A percentile compares a stretch with the other conserved stretches of the same genome.
Conservation (phyloP, 2,113 vertebrate species). For the Channa maculata region DNA sequence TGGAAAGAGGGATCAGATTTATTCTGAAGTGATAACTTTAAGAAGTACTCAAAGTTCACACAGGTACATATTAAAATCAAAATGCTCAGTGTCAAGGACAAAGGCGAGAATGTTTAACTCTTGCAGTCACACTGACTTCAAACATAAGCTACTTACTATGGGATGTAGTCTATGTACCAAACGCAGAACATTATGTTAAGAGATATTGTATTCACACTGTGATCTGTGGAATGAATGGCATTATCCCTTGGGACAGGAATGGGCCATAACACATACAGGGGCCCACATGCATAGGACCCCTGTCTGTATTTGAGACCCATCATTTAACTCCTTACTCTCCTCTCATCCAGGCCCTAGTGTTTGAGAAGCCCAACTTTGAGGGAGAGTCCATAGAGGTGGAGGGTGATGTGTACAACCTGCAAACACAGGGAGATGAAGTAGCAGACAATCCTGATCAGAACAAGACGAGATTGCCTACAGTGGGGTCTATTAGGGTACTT, state of each 20-base stretch:
- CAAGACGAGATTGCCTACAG: constrained; percentile 68
- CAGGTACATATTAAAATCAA: too few species aligned
- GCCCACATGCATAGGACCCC: background rate
- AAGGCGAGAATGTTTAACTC: background rate
- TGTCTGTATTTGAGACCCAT: background rate
- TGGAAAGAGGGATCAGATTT: background rate
- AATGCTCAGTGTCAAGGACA: too few species aligned
- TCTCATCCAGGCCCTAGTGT: constrained; percentile 85
- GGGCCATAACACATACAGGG: background rate
- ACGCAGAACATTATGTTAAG: background rate
- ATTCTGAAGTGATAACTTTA: too few species aligned
- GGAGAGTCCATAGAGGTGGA: constrained; percentile 87
- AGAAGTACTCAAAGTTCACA: too few species aligned
- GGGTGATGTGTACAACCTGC: constrained; percentile 80
- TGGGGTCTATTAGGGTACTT: constrained; percentile 93
- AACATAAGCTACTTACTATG: background rate
- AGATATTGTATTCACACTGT: background rate
- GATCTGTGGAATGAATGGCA: constrained; percentile 16
- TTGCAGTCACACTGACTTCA: background rate
- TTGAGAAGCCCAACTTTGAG: constrained; percentile 92
- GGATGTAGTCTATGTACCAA: background rate
- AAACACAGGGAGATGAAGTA: constrained; percentile 29
- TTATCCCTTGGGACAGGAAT: background rate
- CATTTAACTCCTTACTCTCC: constrained; percentile 2
- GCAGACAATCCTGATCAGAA: constrained; percentile 9